Evolutionary conservation across 2,888 invertebrate species (phyloP).

Genomic region (Ecdyonurus torrentis): DNA sequence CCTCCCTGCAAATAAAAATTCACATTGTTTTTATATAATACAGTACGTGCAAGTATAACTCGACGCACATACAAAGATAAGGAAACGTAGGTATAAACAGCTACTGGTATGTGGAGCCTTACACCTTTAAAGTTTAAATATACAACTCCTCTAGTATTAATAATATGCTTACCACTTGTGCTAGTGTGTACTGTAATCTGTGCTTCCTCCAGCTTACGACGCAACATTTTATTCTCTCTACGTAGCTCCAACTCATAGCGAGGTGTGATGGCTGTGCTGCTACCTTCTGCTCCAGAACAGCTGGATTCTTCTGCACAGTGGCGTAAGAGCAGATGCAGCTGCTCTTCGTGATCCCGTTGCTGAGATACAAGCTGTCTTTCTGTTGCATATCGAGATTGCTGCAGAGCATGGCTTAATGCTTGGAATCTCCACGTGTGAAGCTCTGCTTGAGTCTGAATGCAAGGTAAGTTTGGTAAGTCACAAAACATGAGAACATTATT

Average conservation of each 20-base stretch:
- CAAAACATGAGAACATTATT: no score
- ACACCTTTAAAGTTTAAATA: no score
- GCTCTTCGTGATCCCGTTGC: slow-evolving; percentile 46
- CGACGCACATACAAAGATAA: no score
- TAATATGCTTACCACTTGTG: no score
- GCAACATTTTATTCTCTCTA: slow-evolving; percentile 2
- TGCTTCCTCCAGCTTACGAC: slow-evolving; percentile 1
- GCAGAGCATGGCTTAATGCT: slow-evolving; percentile 45
- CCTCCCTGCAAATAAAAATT: slow-evolving; percentile 31
- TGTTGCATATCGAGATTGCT: slow-evolving; percentile 42
- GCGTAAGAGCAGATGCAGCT: slow-evolving; percentile 40
- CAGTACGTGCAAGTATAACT: no score
- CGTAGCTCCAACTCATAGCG: slow-evolving; percentile 4
- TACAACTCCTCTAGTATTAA: no score
- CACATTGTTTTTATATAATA: no score
- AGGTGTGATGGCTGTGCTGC: slow-evolving; percentile 43
- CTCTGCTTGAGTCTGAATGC: slow-evolving; percentile 53
- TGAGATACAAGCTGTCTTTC: slow-evolving; percentile 40
- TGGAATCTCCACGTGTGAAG: slow-evolving; percentile 54
- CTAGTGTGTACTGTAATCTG: slow-evolving; percentile 13
- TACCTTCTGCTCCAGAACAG: slow-evolving; percentile 42
- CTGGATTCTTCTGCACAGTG: slow-evolving; percentile 39
- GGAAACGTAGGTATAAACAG: no score
- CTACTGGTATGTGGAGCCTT: no score
- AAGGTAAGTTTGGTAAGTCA: no score